Evolutionary conservation across 2,113 vertebrate species (phyloP), one percentile per base, ranked within the genome.

Genomic region (Pelusios castaneus): DNA sequence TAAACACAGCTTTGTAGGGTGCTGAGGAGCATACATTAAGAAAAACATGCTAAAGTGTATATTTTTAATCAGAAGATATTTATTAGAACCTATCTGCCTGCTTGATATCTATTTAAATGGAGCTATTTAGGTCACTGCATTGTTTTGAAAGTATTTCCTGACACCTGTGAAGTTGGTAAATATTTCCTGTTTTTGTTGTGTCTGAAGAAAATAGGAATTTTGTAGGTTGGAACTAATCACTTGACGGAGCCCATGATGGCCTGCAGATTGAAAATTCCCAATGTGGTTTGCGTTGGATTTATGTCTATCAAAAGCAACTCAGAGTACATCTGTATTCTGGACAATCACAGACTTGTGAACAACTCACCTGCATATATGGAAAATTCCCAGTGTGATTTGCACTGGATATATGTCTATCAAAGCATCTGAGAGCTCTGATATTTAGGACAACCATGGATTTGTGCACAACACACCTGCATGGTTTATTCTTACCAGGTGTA

Each of bases 141-240:
- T 89, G 60, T 87, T 97, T 97, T 94, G 34, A 93, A 97, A 97
- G 98, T 95, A 98, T 98, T 99, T 99, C 99, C 99, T 99, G 99
- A 98, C 99, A 99, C 98, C 99, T 99, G 99, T 97, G 98, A 98
- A 98, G 98, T 98, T 98, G 98, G 96, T 97, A 99, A 98, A 98
- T 98, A 98, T 98, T 99, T 99, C 99, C 99, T 99, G 98, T 98
- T 99, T 99, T 99, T 99, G 98, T 99, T 99, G 98, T 99, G 99
- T 99, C 99, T 99, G 96, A 95, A 94, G 96, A 93, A 98, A 98
- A 98, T 97, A 98, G 98, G 97, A 99, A 98, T 98, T 97, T 98
- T 97, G 98, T 98, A 97, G 98, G 94, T 93, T 96, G 97, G 96
- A 97, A 97, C 96, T 94, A 93, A 89, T 96, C 96, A 97, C 96